Base-by-base conservation (phyloP, 2,888 invertebrate genomes). In the Xanthia icteritia region DNA sequence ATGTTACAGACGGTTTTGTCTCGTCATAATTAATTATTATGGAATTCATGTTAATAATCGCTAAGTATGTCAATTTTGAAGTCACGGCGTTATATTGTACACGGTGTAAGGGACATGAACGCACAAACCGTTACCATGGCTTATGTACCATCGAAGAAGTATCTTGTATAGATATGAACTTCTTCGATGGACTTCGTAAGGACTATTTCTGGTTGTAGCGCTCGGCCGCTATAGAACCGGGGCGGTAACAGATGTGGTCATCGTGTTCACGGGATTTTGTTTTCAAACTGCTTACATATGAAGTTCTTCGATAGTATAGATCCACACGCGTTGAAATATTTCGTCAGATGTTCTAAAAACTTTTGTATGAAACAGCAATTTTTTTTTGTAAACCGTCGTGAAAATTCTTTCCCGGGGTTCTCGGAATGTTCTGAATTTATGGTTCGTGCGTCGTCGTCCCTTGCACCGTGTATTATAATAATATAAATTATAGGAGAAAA, bases 11-110 rank as follows among this genome's bases (percentile, higher is more conserved):
- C 48, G 20, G 39, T 11, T 51, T 39, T 27, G 54, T 81, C 45
- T 63, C 68, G 42, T 84, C 54, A 51, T 80, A 61, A 74, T 45
- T 58, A 68, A 67, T 73, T 51, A 73, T 56, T 61, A 67, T 56
- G 15, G 39, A 66, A 63, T 68, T 42, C n/a, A 42, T 56, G 27
- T 76, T 66, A 56, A 83, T 66, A 56, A 83, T 68, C n/a, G 64
- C 61, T 86, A 31, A 31, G 31, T 31, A 74, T 70, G 77, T 82
- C 69, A 85, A 75, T 85, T 77, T 77, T 79, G 68, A 78, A 79
- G 78, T 81, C 78, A 77, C 77, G 23, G 69, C 69, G 68, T 70
- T 51, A 42, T 39, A 63, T 64, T 51, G n/a, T 45, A 56, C 31
- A 48, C 5, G 20, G 4, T 63, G 56, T 23, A 54, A 31, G 36